phyloP scores from a whole-genome alignment of 2,113 vertebrate genomes.

The Salvelinus fontinalis region DNA sequence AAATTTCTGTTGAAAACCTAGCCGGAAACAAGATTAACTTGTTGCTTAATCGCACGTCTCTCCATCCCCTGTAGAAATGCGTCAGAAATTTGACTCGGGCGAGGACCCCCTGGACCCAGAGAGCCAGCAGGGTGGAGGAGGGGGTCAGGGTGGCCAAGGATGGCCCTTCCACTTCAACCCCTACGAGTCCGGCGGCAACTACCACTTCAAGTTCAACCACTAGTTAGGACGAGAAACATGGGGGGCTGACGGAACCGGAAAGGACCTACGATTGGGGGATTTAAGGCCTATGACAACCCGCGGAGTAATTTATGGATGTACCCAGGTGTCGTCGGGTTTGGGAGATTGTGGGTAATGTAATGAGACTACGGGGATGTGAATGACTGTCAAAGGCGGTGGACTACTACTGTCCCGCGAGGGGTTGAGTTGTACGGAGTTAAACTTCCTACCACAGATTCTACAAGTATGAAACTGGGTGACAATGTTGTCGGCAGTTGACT shows the following conservation, averaged over 20 bases:
- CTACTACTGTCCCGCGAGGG: not conserved
- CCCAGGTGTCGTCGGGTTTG: not conserved
- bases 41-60: not conserved
- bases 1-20: too few relatives aligned
- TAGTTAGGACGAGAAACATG: slow-evolving; percentile 50
- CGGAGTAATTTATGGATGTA: not conserved
- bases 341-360: slow-evolving; percentile 6
- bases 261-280: not conserved
- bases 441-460: slow-evolving; percentile 8
- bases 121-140: slow-evolving; percentile 77
- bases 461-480: not conserved
- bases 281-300: not conserved
- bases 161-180: slow-evolving; percentile 84
- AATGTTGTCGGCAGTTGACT: not conserved
- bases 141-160: slow-evolving; percentile 59
- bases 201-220: slow-evolving; percentile 84
- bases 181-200: slow-evolving; percentile 80
- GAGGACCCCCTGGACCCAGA: slow-evolving; percentile 84
- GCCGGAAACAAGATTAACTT: not conserved
- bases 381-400: not conserved
- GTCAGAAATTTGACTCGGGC: slow-evolving; percentile 82
- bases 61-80: slow-evolving; percentile 72
- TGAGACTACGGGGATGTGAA: not conserved
- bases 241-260: slow-evolving; percentile 5
- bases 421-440: slow-evolving; percentile 2